A percentile compares a stretch with the other conserved stretches of the same genome.
phyloP scores from a whole-genome alignment of 2,113 vertebrate genomes.

The Illadopsis cleaveri region DNA sequence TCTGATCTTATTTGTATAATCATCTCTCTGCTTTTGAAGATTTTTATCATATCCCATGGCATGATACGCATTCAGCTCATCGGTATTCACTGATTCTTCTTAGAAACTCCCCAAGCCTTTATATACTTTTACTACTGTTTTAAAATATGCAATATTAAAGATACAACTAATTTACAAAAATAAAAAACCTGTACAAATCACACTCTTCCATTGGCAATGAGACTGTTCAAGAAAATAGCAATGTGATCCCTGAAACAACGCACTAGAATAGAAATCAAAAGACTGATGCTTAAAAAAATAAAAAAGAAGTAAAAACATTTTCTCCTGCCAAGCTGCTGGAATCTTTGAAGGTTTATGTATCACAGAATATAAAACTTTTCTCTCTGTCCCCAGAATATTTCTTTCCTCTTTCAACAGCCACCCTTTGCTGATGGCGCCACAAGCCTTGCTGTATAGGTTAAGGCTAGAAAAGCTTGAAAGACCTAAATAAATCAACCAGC shows the following conservation, averaged over 20 bases:
- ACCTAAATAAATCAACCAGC: conserved; percentile 23
- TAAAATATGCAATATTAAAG: conserved; percentile 57
- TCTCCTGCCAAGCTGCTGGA: conserved; percentile 6
- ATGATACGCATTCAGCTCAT: neutral
- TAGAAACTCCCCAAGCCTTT: conserved; percentile 4
- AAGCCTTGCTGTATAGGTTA: neutral
- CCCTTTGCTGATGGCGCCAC: neutral
- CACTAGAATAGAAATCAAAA: conserved; percentile 35
- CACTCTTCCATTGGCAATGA: conserved; percentile 36
- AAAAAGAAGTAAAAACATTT: conserved; percentile 38
- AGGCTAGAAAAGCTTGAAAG: conserved; percentile 26
- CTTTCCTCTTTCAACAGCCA: neutral
- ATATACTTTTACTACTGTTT: conserved; percentile 22
- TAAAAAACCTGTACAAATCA: conserved; percentile 53
- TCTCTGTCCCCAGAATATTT: neutral
- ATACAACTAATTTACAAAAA: conserved; percentile 56
- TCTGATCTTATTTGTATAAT: conserved; percentile 26
- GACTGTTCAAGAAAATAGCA: conserved; percentile 44
- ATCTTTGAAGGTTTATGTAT: conserved; percentile 3
- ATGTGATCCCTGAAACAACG: conserved; percentile 52
- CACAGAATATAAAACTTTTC: neutral
- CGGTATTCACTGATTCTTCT: neutral
- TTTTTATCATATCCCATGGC: conserved; percentile 12
- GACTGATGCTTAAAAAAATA: conserved; percentile 25
- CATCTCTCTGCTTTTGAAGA: neutral